These are phyloP conservation scores for Pempheris klunzingeri DNA, from an alignment of 2,797 vertebrate species.

Conservation along the genomic window DNA sequence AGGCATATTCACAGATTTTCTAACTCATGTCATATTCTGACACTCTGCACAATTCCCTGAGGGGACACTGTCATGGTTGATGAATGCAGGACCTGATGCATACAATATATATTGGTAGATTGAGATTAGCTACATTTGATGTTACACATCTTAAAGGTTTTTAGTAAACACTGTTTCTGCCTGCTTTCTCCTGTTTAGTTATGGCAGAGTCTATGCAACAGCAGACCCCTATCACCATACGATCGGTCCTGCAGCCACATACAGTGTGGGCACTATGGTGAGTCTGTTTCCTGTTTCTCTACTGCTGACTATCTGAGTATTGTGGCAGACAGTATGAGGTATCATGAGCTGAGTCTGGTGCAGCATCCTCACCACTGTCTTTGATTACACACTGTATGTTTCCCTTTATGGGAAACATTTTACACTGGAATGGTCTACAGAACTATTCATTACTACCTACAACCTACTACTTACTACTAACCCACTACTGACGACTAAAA, in stretches of 20 bases:
- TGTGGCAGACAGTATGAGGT: not conserved
- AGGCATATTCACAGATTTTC: conserved; percentile 2
- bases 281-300: conserved; percentile 70
- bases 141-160: not conserved
- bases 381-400: not conserved
- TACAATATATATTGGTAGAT: not conserved
- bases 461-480: no score
- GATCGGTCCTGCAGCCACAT: conserved; percentile 90
- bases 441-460: not conserved
- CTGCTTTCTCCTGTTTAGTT: conserved; percentile 78
- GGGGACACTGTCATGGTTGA: not conserved
- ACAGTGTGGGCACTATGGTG: conserved; percentile 96
- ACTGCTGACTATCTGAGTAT: conserved; percentile 47
- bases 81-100: conserved; percentile 1
- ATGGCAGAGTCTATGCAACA: conserved; percentile 93
- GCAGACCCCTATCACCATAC: conserved; percentile 93
- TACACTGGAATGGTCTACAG: not conserved
- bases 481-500: not conserved
- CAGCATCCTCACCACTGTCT: conserved; percentile 7
- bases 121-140: not conserved
- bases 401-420: not conserved
- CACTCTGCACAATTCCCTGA: not conserved
- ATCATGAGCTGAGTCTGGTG: not conserved
- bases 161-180: conserved; percentile 21
- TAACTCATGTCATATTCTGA: not conserved